Percentiles rank a stretch among this genome's conserved stretches.
These are phyloP conservation scores for Alloplasta piceator DNA, from an alignment of 2,888 invertebrate species.

Conservation along the genomic window DNA sequence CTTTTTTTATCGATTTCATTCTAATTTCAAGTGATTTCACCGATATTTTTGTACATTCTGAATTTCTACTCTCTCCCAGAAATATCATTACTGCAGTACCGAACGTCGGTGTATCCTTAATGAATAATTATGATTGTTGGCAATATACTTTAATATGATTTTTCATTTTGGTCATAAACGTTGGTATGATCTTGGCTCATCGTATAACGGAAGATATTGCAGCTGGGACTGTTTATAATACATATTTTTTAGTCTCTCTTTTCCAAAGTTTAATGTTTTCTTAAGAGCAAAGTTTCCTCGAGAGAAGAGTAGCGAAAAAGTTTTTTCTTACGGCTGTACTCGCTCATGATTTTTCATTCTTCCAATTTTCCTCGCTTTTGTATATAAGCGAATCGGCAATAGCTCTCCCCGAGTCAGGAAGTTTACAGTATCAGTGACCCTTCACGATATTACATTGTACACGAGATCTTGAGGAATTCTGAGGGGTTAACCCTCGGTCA, in stretches of 20 bases:
- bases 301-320: not conserved
- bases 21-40: too few species aligned
- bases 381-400: not conserved
- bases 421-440: conserved; percentile 14
- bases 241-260: not conserved
- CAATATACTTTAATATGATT: too few species aligned
- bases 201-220: too few species aligned
- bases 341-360: conserved; percentile 9
- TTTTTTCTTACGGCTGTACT: not conserved
- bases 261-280: not conserved
- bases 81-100: too few species aligned
- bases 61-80: too few species aligned
- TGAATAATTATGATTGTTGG: too few species aligned
- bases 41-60: too few species aligned
- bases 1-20: too few species aligned
- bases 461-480: conserved; percentile 18
- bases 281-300: conserved; percentile 24
- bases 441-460: not conserved
- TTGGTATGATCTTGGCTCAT: too few species aligned
- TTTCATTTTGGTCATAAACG: too few species aligned
- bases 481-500: not conserved
- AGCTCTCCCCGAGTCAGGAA: not conserved
- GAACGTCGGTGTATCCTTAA: too few species aligned
- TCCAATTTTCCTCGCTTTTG: not conserved
- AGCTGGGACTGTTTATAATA: too few species aligned